phyloP scores from a whole-genome alignment of 2,888 invertebrate species.

The Cephalotes varians region DNA sequence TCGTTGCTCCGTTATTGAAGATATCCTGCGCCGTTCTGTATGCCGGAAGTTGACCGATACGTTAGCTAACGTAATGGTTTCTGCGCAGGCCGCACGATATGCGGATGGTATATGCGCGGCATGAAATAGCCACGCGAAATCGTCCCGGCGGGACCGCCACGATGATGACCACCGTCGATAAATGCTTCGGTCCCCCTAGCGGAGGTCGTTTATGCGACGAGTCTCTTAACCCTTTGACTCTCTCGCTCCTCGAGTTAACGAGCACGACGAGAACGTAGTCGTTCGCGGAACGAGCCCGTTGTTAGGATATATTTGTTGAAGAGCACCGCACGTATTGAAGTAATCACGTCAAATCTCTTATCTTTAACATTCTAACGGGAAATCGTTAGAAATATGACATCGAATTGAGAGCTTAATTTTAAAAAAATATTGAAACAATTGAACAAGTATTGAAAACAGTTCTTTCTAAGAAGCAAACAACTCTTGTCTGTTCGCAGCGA shows the following conservation, averaged over 20 bases:
- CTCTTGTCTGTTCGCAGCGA: conserved; percentile 88
- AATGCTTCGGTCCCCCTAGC: conserved; percentile 6
- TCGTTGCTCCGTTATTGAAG: conserved; percentile 65
- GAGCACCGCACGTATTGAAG: conserved; percentile 3
- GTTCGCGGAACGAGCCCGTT: conserved; percentile 47
- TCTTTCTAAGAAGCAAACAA: conserved; percentile 53
- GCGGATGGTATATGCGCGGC: background rate
- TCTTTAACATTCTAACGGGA: background rate
- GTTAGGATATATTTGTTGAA: conserved; percentile 30
- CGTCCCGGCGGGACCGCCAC: conserved; percentile 7
- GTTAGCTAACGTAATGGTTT: conserved; percentile 15
- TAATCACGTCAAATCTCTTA: background rate
- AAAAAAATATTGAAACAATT: background rate
- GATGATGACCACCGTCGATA: conserved; percentile 37
- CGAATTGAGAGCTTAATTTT: background rate
- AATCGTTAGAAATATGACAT: background rate
- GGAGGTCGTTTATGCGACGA: conserved; percentile 44
- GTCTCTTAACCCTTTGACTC: conserved; percentile 52
- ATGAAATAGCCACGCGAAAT: conserved; percentile 32
- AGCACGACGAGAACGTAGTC: conserved; percentile 34
- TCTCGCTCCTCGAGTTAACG: conserved; percentile 50
- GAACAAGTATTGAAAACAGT: background rate
- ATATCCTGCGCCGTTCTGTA: conserved; percentile 48
- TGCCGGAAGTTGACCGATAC: conserved; percentile 64
- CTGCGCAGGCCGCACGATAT: background rate